Percentiles rank a stretch among this genome's conserved stretches.
Conservation (phyloP, 2,797 vertebrate species). For the Pseudocheirus occidentalis region DNA sequence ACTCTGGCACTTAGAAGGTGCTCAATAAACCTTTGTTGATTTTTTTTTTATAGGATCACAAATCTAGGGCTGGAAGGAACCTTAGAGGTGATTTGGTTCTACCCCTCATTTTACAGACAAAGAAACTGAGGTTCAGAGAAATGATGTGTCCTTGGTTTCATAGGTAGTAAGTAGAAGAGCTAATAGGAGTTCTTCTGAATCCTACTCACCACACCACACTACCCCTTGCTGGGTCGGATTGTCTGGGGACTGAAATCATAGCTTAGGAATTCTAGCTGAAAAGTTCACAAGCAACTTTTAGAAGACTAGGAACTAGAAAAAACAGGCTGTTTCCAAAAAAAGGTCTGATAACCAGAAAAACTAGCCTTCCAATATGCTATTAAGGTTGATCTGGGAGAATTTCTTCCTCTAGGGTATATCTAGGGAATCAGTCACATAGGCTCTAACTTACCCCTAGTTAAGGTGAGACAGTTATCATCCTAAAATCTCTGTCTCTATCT, state of each 20-base stretch:
- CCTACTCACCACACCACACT: not conserved
- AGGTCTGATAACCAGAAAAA: not conserved
- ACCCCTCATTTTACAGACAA: not conserved
- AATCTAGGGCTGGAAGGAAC: not conserved
- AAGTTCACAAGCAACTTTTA: not conserved
- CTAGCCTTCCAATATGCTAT: not conserved
- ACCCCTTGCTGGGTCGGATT: not conserved
- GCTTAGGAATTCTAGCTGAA: slow-evolving; percentile 19
- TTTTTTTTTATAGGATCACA: not conserved
- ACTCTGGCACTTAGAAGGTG: not conserved
- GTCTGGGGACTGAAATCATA: not conserved
- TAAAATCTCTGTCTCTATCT: not conserved
- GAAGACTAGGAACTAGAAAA: not conserved
- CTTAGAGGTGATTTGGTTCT: not conserved
- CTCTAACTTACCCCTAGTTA: not conserved
- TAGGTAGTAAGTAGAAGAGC: not conserved
- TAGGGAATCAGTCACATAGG: not conserved
- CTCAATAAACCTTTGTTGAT: not conserved
- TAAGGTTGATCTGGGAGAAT: not conserved
- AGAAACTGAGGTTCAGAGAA: not conserved
- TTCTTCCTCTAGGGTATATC: not conserved
- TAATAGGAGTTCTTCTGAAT: not conserved
- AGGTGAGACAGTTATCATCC: not conserved
- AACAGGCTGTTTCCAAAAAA: not conserved
- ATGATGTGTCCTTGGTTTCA: not conserved